A percentile compares a stretch with the other conserved stretches of the same genome.
phyloP scores from a whole-genome alignment of 2,797 vertebrate species.

The Acanthurus leucopareius region DNA sequence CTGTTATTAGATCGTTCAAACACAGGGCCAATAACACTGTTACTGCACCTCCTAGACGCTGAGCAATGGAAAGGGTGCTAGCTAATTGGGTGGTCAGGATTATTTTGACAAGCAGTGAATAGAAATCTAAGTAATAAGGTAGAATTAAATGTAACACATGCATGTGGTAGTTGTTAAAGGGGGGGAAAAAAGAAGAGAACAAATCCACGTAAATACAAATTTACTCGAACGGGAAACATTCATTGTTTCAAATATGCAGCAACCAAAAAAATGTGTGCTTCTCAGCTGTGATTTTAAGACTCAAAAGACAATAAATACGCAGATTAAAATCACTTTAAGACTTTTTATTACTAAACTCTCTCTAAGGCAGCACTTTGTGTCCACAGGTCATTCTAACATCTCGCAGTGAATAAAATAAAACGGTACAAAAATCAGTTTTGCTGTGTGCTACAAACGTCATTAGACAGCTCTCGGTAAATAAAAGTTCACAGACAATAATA shows the following conservation, averaged over 20 bases:
- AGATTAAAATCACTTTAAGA: slow-evolving; percentile 31
- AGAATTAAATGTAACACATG: slow-evolving; percentile 39
- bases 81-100: slow-evolving; percentile 74
- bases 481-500: slow-evolving; percentile 71
- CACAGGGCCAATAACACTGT: slow-evolving; percentile 59
- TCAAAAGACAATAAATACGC: background rate
- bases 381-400: slow-evolving; percentile 75
- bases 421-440: slow-evolving; percentile 76
- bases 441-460: slow-evolving; percentile 78
- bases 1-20: slow-evolving; percentile 79
- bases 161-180: slow-evolving; percentile 1
- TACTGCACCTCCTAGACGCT: slow-evolving; percentile 52
- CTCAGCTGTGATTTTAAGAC: background rate
- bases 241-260: slow-evolving; percentile 16
- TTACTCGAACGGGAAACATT: slow-evolving; percentile 13
- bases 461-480: slow-evolving; percentile 74
- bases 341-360: slow-evolving; percentile 83
- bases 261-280: slow-evolving; percentile 5
- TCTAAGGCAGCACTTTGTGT: slow-evolving; percentile 82
- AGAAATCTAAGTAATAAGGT: slow-evolving; percentile 55
- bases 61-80: background rate
- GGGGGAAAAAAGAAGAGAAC: background rate
- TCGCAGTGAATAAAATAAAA: slow-evolving; percentile 80
- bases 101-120: slow-evolving; percentile 65
- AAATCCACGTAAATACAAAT: slow-evolving; percentile 50